Conservation (phyloP, 2,888 invertebrate species). For the Enoplolaimus lenunculus region DNA sequence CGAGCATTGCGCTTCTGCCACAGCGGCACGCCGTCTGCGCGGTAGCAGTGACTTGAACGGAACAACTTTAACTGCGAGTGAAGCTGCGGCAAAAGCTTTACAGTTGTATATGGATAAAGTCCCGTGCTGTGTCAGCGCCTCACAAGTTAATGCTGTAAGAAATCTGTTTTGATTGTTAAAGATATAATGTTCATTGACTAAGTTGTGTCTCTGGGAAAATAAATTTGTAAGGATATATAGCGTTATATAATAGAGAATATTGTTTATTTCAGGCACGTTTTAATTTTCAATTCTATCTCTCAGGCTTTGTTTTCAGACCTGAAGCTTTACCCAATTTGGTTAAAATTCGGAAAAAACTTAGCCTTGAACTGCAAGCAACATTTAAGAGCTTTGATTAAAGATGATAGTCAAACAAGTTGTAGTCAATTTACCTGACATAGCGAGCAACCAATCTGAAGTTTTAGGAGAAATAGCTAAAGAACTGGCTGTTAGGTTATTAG, state of each 20-base stretch:
- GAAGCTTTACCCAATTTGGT: no score
- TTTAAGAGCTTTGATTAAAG: no score
- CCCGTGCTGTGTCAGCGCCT: constrained; percentile 21
- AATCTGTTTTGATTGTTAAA: constrained; percentile 21
- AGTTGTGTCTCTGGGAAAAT: constrained; percentile 20
- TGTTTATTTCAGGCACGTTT: background rate
- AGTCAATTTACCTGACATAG: no score
- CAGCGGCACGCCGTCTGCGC: constrained; percentile 42
- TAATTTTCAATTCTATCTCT: no score
- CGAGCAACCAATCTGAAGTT: no score
- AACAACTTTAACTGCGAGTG: constrained; percentile 58
- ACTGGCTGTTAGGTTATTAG: no score
- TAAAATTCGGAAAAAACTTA: no score
- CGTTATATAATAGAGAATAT: background rate
- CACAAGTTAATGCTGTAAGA: constrained; percentile 44
- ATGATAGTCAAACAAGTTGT: no score
- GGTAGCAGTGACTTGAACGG: constrained; percentile 12
- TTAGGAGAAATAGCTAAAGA: no score
- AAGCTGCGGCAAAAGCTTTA: constrained; percentile 75
- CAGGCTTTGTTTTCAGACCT: no score
- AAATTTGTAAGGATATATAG: background rate
- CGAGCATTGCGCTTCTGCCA: constrained; percentile 73
- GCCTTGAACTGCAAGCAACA: no score
- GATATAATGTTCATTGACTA: background rate
- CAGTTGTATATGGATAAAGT: constrained; percentile 58